These are phyloP conservation scores for Lordiphosa mommai DNA, from an alignment of 1,140 invertebrate genomes.

Conservation along the genomic window DNA sequence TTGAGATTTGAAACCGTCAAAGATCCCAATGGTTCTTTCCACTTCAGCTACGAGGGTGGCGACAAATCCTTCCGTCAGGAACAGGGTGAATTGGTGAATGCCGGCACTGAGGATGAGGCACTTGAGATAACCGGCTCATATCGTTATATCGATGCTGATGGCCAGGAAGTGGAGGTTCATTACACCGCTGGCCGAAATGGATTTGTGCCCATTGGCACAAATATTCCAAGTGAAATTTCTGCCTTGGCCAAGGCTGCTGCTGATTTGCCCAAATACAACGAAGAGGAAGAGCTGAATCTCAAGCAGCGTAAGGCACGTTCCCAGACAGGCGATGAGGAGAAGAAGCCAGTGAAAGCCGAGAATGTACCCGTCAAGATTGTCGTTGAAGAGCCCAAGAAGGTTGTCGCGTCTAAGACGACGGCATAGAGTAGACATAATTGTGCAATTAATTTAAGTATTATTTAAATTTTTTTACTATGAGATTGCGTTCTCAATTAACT, in stretches of 20 bases:
- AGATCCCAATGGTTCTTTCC: conserved; percentile 58
- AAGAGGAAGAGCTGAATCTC: conserved; percentile 37
- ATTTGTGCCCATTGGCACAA: conserved; percentile 82
- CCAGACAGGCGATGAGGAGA: conserved; percentile 17
- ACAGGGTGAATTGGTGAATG: conserved; percentile 32
- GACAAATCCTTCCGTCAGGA: conserved; percentile 58
- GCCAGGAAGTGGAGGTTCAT: conserved; percentile 84
- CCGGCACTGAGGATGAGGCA: conserved; percentile 64
- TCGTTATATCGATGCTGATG: conserved; percentile 84
- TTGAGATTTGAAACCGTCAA: conserved; percentile 51
- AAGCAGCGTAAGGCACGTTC: conserved; percentile 48
- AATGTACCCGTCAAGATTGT: conserved; percentile 46
- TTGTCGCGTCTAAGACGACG: conserved; percentile 19
- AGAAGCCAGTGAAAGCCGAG: conserved; percentile 18
- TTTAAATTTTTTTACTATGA: conserved; percentile 22
- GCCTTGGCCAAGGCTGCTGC: conserved; percentile 52
- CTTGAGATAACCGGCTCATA: conserved; percentile 80
- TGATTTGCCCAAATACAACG: conserved; percentile 39
- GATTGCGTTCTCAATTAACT: conserved; percentile 40
- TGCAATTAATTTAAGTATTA: conserved; percentile 46
- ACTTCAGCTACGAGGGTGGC: conserved; percentile 57
- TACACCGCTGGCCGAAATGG: conserved; percentile 86
- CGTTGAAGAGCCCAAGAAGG: conserved; percentile 23
- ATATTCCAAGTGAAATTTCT: conserved; percentile 80
- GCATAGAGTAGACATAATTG: conserved; percentile 27